Evolutionary conservation across 1,140 invertebrate genomes (phyloP), one percentile per base, ranked within the genome.

Genomic region (Eumeta japonica): DNA sequence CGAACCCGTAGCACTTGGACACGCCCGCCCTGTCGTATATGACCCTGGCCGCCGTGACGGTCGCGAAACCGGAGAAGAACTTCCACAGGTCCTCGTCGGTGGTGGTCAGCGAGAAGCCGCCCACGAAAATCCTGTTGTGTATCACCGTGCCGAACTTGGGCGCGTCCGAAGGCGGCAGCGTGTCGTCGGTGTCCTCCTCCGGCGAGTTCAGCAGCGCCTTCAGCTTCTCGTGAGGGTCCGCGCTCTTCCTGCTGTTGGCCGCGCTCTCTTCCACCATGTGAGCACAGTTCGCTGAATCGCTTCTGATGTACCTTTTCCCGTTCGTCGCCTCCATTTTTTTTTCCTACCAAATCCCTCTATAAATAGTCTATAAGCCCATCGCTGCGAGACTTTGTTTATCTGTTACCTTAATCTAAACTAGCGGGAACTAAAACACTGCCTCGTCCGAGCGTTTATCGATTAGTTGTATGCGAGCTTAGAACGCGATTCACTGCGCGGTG

Each of bases 1-100:
- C 91, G 77, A 97, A 94, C 3, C 91, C 92, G 55, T 94, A 95
- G 30, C 94, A 94, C 78, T 95, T 95, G 20, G 93, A 94, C 1
- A 95, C 90, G 2, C 93, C 93, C 45, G 90, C 91, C 50, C 92
- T 77, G 68, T 97, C 94, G 50, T 87, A 85, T 51, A 97, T 96
- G 45, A 97, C 96, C 77, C 97, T 95, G 16, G 91, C 90, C 18
- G 88, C 91, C 55, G 89, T 94, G 1, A 97, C 92, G 31, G 88
- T 88, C 10, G 94, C 93, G 73, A 93, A 96, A 17, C 82, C 79
- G 28, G 86, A 89, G 68, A 92, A 92, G 19, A 92, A 80, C 54
- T 88, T 84, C 63, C 84, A 82, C 43, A 93, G 64, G 63, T 93
- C 90, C 24, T 84, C 82, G 72, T 92, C 90, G 30, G 88, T 91